Base-by-base conservation (phyloP, 37 sponge, comb jelly and placozoan species). In the Axinella damicornis region DNA sequence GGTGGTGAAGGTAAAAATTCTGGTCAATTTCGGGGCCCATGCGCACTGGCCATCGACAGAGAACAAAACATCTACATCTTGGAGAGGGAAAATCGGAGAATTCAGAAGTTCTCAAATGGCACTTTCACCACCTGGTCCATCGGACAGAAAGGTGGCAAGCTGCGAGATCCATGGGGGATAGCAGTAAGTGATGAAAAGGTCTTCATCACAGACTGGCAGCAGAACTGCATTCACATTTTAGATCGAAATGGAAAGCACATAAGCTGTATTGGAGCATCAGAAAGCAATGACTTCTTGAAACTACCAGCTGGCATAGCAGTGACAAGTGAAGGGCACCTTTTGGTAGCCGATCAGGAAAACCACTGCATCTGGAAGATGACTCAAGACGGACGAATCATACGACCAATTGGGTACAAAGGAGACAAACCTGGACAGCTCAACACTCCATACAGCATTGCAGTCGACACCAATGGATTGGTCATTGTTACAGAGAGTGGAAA, bases 311-410 rank as follows among this genome's bases (percentile, higher is more conserved):
- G 84, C 21, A 74, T 83, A 63, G 75, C 84, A 19, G 32, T 74
- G 27, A 33, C 24, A 35, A 12, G 33, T 1, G 46, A 60, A 2
- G 84, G 84, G 1, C 25, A 63, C 33, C 34, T 83, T 33, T 18
- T 83, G 18, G 84, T 83, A 17, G 65, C 75, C 20, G 84, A 83
- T 53, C 33, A 65, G 22, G 74, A 65, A 19, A 83, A 54, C 40
- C 84, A 83, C 67, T 83, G 84, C 39, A 46, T 83, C 16, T 83
- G 84, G 84, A n/a, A 32, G 53, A n/a, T 83, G 1, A 35, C 64
- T 16, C 62, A 64, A 38, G 40, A 65, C 33, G 75, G 73, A 2
- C 38, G 37, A 0, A 54, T 73, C n/a, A 53, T 74, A 58, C 31
- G 19, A 34, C 61, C 33, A 52, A 83, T 83, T 53, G 73, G 74